Evolutionary conservation across 2,888 invertebrate genomes (phyloP), one percentile per base, ranked within the genome.

Genomic region (Octodonta nipae): DNA sequence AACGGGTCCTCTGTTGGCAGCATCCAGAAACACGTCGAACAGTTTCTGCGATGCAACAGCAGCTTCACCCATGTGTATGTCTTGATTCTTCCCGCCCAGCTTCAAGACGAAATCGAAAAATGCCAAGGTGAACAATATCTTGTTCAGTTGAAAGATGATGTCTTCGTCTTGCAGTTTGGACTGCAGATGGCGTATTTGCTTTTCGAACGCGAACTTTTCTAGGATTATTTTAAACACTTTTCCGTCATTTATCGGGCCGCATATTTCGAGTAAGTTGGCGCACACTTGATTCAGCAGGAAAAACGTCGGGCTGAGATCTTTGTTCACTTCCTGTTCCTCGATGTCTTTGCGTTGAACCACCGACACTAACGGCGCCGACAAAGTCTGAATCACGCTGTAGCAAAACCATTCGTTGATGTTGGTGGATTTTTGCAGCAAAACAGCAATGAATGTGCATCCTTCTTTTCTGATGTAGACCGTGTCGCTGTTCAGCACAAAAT

Each of bases 401-500:
- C 74, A 69, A 20, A 72, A 64, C 8, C 55, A 50, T 26, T 55
- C 54, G 43, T 73, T 67, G 20, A 67, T 58, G 30, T 68, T 65
- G 12, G 66, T 63, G 2, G 69, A 55, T 52, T 66, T 70, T 59
- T 70, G 70, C 1, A 78, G 48, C 33, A 79, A 65, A 36, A 65
- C 64, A 11, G 69, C 67, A 11, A 79, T 60, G 45, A 83, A 74
- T 35, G 69, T 67, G 33, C 75, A 72, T 5, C 75, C 22, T 75
- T 78, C 76, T 15, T 76, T 66, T 0, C 74, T 68, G 6, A 83
- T 73, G 50, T 82, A 84, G 24, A 83, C 63, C 0, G 83, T 83
- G 37, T 75, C 72, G 54, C 73, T 74, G 33, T 70, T 64, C 44
- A 75, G 70, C 37, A 73, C 74, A 30, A 74, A 68, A 35, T 65